Conservation (phyloP, 2,888 invertebrate genomes). For the Caenorhabditis virilis region DNA sequence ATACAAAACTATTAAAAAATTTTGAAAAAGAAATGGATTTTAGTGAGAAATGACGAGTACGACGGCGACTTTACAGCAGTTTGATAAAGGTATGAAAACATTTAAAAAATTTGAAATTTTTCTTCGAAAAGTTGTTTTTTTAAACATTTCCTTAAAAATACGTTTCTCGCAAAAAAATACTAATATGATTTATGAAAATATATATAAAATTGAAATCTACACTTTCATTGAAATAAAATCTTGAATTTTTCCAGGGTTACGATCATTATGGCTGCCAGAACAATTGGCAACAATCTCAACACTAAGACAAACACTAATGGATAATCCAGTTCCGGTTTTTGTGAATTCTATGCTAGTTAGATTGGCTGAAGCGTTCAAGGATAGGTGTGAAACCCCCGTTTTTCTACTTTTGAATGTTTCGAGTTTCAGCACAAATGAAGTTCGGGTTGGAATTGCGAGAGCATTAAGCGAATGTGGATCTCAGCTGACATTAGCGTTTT, state of each 20-base stretch:
- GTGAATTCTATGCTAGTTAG: constrained; percentile 94
- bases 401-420: neutral
- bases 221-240: too few species aligned
- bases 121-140: too few species aligned
- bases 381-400: constrained; percentile 68
- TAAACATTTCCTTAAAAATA: too few species aligned
- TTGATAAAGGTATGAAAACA: constrained; percentile 24
- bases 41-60: constrained; percentile 3
- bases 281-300: constrained; percentile 96
- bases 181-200: too few species aligned
- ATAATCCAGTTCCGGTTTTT: constrained; percentile 94
- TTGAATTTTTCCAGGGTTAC: constrained; percentile 79
- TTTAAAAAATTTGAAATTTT: neutral
- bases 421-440: constrained; percentile 77
- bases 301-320: constrained; percentile 90
- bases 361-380: constrained; percentile 90
- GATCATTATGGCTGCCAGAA: constrained; percentile 88
- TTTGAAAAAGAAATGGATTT: neutral
- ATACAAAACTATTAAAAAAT: neutral
- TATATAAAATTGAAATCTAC: too few species aligned
- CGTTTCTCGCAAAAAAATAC: too few species aligned
- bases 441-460: constrained; percentile 86
- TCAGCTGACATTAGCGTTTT: constrained; percentile 89
- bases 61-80: constrained; percentile 4
- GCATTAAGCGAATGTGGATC: constrained; percentile 94